These are phyloP conservation scores for Scaptomyza pallida DNA, from an alignment of 1,140 invertebrate species.

Conservation along the genomic window DNA sequence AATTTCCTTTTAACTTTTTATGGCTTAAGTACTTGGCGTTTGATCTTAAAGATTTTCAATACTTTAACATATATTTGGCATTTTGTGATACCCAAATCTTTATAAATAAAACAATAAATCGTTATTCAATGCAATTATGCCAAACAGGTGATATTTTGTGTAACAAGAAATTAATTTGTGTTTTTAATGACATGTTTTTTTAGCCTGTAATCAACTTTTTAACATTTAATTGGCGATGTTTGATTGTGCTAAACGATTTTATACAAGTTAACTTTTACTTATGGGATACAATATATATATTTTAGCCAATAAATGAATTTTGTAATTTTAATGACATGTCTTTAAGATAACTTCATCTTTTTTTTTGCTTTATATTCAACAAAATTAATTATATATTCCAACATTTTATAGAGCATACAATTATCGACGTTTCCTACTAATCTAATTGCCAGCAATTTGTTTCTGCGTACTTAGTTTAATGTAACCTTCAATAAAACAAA, in stretches of 20 bases:
- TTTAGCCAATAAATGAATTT: background rate
- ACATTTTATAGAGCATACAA: conserved; percentile 22
- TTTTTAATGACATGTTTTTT: background rate
- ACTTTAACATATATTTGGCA: background rate
- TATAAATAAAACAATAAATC: background rate
- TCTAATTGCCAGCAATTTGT: conserved; percentile 29
- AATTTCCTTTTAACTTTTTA: background rate
- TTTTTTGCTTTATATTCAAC: background rate
- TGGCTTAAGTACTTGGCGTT: background rate
- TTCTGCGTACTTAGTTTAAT: conserved; percentile 41
- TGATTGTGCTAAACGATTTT: no score
- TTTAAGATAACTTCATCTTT: background rate
- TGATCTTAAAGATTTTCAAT: background rate
- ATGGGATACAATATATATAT: no score
- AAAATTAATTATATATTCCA: no score
- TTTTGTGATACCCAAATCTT: background rate
- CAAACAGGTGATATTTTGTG: background rate
- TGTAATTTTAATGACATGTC: background rate
- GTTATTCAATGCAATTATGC: background rate
- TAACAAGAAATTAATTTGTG: background rate
- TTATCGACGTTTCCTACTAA: conserved; percentile 8
- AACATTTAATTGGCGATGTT: background rate
- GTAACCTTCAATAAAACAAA: conserved; percentile 64
- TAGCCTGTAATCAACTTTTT: background rate
- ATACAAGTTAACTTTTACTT: no score